Evolutionary conservation across 2,113 vertebrate genomes (phyloP).

Genomic region (Tenrec ecaudatus): DNA sequence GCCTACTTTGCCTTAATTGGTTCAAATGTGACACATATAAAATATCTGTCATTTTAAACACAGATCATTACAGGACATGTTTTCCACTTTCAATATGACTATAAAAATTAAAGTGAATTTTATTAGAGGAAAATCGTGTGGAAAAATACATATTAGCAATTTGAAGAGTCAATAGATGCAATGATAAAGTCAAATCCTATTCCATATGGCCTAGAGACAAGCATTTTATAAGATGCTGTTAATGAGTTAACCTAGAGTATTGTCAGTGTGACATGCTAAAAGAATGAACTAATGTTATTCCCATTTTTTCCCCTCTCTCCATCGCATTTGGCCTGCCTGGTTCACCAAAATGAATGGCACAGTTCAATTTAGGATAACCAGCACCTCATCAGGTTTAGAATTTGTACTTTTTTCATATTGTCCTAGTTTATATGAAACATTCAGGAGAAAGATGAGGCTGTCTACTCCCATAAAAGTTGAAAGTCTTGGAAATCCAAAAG

Average conservation of each 20-base stretch:
- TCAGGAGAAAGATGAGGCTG: no score
- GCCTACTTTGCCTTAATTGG: conserved; percentile 23
- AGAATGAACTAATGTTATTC: not conserved
- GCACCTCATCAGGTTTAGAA: not conserved
- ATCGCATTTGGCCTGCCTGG: not conserved
- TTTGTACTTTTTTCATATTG: not conserved
- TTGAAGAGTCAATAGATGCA: not conserved
- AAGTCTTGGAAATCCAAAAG: no score
- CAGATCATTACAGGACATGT: conserved; percentile 6
- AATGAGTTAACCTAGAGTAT: not conserved
- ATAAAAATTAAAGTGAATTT: conserved; percentile 61
- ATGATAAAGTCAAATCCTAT: not conserved
- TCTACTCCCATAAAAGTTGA: no score
- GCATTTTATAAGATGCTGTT: conserved; percentile 23
- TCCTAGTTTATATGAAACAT: not conserved
- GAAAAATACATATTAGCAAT: conserved; percentile 28
- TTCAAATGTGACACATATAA: conserved; percentile 49
- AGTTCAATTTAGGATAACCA: not conserved
- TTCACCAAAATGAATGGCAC: conserved; percentile 2
- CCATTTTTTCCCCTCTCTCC: not conserved
- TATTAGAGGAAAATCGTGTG: conserved; percentile 52
- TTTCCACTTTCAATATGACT: conserved; percentile 45
- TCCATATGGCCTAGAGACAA: not conserved
- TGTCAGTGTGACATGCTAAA: not conserved
- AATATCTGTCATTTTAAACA: conserved; percentile 34